Base-by-base conservation (phyloP, 2,888 invertebrate genomes). In the Dolichomitus sp. region DNA sequence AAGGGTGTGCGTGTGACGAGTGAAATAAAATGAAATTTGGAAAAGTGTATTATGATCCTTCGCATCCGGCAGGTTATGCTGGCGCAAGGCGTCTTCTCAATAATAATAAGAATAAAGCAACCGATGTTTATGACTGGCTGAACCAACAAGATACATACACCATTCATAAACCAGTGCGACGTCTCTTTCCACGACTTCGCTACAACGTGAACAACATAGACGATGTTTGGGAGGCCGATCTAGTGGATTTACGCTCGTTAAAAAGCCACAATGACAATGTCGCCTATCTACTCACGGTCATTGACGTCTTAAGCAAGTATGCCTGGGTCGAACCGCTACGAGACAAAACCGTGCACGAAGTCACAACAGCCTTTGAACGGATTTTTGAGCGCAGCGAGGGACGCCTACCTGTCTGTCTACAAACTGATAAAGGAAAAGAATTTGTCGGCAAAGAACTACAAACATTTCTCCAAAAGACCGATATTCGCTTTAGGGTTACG, bases 371-470 rank as follows among this genome's bases (percentile, higher is more conserved):
- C 0, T 89, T 89, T 75, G 50, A 77, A 9, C 66, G 80, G 27
- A 88, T 90, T 54, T 78, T 89, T 0, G 48, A 76, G 23, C 23
- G 80, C 7, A 68, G 54, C 30, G 37, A 73, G 3, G 65, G 54
- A 7, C 14, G 79, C 3, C 1, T 37, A 12, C 85, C 83, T 0
- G 66, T 85, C 6, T 40, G 33, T 37, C 65, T 87, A 11, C 87
- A 89, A 52, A 83, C 87, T 1, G 89, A 90, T 65, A 83, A 77
- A 37, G 88, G 89, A 1, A 87, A 84, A 80, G 87, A 90, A 68
- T 90, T 89, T 80, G 68, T 84, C 1, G 86, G 80, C 48, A 57
- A 27, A 12, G 40, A 42, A 7, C 81, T 87, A 37, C 83, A 81
- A 63, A 52, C 66, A 11, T 40, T 86, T 17, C 40, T 81, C 0